phyloP scores from a whole-genome alignment of 2,888 invertebrate species.

The Tipula lateralis region DNA sequence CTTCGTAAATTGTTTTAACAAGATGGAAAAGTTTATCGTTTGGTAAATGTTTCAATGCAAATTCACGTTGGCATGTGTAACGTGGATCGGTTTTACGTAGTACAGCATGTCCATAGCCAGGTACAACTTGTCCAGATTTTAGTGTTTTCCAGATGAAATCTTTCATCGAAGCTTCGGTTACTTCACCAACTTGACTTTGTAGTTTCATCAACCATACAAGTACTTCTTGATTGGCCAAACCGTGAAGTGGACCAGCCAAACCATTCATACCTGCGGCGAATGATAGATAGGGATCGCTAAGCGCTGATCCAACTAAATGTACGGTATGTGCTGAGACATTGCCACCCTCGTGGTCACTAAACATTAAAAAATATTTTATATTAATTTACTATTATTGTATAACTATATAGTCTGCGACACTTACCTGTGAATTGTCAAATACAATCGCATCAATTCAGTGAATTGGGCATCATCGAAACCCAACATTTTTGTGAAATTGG shows the following conservation, averaged over 20 bases:
- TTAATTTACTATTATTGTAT: not conserved
- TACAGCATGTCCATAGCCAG: slow-evolving; percentile 87
- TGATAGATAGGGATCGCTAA: slow-evolving; percentile 80
- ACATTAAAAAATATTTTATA: not conserved
- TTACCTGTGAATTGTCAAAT: slow-evolving; percentile 71
- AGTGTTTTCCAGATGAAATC: slow-evolving; percentile 97
- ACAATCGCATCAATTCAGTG: slow-evolving; percentile 77
- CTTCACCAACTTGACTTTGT: slow-evolving; percentile 77
- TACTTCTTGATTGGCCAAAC: slow-evolving; percentile 88
- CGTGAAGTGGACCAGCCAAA: slow-evolving; percentile 82
- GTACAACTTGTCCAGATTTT: slow-evolving; percentile 81
- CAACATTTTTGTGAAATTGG: slow-evolving; percentile 76
- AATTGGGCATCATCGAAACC: slow-evolving; percentile 70
- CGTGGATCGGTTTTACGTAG: slow-evolving; percentile 78
- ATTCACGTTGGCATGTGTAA: slow-evolving; percentile 80
- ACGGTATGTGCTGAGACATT: slow-evolving; percentile 87
- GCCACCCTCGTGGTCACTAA: slow-evolving; percentile 77
- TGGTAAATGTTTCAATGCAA: slow-evolving; percentile 78
- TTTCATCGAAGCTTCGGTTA: slow-evolving; percentile 85
- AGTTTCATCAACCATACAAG: slow-evolving; percentile 91
- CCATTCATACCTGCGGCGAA: slow-evolving; percentile 84
- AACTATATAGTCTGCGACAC: slow-evolving; percentile 25
- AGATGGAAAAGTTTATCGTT: slow-evolving; percentile 74
- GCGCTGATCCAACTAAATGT: slow-evolving; percentile 80
- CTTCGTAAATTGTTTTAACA: slow-evolving; percentile 75